Evolutionary conservation across 1,140 invertebrate genomes (phyloP), one percentile per base, ranked within the genome.

Genomic region (Drosophila seguyi): DNA sequence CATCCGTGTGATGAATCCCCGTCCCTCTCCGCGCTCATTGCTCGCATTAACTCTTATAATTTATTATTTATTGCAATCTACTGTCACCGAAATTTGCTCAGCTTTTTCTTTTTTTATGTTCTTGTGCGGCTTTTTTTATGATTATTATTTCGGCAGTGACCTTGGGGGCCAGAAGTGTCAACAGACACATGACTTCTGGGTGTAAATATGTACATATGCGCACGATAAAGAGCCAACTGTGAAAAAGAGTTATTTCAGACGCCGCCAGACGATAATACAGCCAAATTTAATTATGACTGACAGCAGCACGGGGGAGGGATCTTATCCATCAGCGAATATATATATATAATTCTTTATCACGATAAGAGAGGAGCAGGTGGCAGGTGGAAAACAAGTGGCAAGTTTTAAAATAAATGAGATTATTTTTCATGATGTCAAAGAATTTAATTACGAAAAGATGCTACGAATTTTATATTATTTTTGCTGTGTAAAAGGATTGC

Each of bases 61-160:
- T 87, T 86, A 87, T 88, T 87, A 87, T 87, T 88, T 88, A 88
- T 87, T 83, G 75, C 69, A 62, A 69, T 86, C 76, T 71, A 76
- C 77, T 81, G 81, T 69, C 81, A 77, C 79, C 67, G 75, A 77
- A 75, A 83, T 87, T 87, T 88, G 74, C 42, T 82, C 63, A 72
- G 75, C 75, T 73, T 87, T 87, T 60, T 44, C 29, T 6, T 27
- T 31, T 72, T 75, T 72, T 75, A 67, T 61, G 60, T 63, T 53
- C 42, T 61, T 27, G 14, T 50, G 53, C 66, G 41, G 65, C 45
- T 79, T 47, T 78, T 75, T 59, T 39, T 69, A 71, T 71, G 47
- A 67, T 71, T 71, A 58, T 67, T 72, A 56, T 67, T 78, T 68
- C 47, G 71, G 16, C 66, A 60, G 39, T 69, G 81, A 83, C 83